These are phyloP conservation scores for Ceratina calcarata DNA, from an alignment of 1,140 invertebrate species.

Conservation along the genomic window DNA sequence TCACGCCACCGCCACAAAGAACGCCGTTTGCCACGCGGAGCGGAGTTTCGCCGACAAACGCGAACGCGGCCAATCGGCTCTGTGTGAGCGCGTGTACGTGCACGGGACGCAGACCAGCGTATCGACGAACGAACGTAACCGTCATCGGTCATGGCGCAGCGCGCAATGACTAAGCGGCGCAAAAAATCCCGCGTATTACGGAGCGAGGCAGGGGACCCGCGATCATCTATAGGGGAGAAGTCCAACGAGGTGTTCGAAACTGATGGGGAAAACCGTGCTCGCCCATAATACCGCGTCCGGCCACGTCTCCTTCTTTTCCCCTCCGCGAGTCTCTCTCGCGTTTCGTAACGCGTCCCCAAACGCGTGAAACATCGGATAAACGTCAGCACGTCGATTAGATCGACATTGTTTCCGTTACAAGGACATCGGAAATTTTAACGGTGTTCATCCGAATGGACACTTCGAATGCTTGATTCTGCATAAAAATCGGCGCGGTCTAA, in stretches of 20 bases:
- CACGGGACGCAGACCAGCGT: too few species aligned
- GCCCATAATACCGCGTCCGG: constrained; percentile 24
- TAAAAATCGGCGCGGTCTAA: too few species aligned
- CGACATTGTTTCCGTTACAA: not conserved
- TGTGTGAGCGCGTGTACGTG: not conserved
- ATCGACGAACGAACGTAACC: constrained; percentile 22
- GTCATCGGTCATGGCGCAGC: constrained; percentile 45
- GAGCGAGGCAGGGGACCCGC: constrained; percentile 49
- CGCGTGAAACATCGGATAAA: constrained; percentile 6
- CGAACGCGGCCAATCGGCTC: not conserved
- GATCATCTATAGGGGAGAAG: constrained; percentile 22
- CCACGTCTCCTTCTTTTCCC: not conserved
- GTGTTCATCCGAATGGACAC: too few species aligned
- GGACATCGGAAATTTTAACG: too few species aligned
- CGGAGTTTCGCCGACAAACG: constrained; percentile 24
- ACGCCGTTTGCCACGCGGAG: constrained; percentile 9
- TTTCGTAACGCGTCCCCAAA: not conserved
- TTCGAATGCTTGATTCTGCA: too few species aligned
- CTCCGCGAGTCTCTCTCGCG: not conserved
- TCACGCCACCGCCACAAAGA: not conserved
- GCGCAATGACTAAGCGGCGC: constrained; percentile 62
- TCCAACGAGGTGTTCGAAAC: constrained; percentile 20
- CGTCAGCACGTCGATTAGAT: constrained; percentile 5
- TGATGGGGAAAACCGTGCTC: constrained; percentile 27
- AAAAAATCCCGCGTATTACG: constrained; percentile 59